Base-by-base conservation (phyloP, 2,797 vertebrate genomes). In the Monodelphis domestica region DNA sequence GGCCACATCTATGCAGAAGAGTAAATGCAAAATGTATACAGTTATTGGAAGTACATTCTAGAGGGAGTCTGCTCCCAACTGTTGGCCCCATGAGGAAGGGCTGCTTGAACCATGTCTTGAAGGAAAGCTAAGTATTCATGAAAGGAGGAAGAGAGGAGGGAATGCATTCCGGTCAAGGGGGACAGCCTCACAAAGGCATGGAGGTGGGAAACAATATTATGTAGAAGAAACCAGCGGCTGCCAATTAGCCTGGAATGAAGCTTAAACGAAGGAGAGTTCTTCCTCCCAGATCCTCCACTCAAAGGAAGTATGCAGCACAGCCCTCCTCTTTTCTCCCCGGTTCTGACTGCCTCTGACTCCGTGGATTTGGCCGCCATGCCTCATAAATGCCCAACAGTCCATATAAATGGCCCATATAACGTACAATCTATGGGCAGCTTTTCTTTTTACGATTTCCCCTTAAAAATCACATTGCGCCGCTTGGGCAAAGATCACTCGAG, bases 321-420 rank as follows among this genome's bases (percentile, higher is more conserved):
- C 11, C 33, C n/a, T 63, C 33, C 14, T 78, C 78, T 57, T 78
- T 78, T 45, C 70, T 78, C 21, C 21, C 33, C 38, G n/a, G n/a
- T n/a, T n/a, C n/a, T n/a, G 0, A 11, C 21, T 45, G 38, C 38
- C 78, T 78, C 70, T 78, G 70, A 45, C 70, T 78, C 38, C 26
- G 11, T 7, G 38, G 7, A 26, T 9, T 78, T 78, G 24, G 70
- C 38, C 70, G 78, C 30, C 38, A 45, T 45, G 38, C 7, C 70
- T 38, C 9, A 21, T 45, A 45, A 78, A 45, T 78, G 38, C 9
- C n/a, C n/a, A 53, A 53, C 11, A 53, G 53, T 11, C 53, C 11
- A 99, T 26, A 98, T 98, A 94, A 98, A 98, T 93, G 98, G 98
- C 95, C 98, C 98, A 0, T 98, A 98, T 96, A 95, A 98, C 98